Percentiles rank a stretch among this genome's conserved stretches.
These are phyloP conservation scores for Xenentodon cancila DNA, from an alignment of 2,797 vertebrate species.

Conservation along the genomic window DNA sequence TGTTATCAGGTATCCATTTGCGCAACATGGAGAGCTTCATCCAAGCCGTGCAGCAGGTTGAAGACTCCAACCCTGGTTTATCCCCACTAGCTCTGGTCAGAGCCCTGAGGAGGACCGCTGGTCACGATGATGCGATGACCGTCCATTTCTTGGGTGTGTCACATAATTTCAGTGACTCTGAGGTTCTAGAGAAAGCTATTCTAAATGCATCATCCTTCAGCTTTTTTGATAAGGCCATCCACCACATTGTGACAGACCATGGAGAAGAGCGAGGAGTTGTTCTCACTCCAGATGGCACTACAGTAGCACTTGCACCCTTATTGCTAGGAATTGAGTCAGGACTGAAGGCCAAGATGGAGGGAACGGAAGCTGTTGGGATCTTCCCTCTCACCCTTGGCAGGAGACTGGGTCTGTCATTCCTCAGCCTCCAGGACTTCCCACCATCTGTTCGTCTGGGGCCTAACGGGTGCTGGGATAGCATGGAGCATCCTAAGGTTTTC, in stretches of 20 bases:
- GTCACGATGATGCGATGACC: slow-evolving; percentile 63
- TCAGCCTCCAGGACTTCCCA: slow-evolving; percentile 59
- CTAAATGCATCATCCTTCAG: slow-evolving; percentile 62
- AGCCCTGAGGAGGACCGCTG: slow-evolving; percentile 62
- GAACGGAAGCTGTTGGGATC: slow-evolving; percentile 40
- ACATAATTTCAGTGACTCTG: slow-evolving; percentile 15
- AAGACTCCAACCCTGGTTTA: slow-evolving; percentile 59
- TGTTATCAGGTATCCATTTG: slow-evolving; percentile 64
- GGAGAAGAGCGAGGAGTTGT: slow-evolving; percentile 84
- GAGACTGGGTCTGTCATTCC: slow-evolving; percentile 81
- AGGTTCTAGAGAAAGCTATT: slow-evolving; percentile 55
- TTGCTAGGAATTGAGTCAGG: slow-evolving; percentile 82
- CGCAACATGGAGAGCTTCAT: slow-evolving; percentile 81
- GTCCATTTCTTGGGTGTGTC: slow-evolving; percentile 66
- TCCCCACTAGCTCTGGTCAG: slow-evolving; percentile 42
- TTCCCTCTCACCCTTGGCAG: slow-evolving; percentile 80
- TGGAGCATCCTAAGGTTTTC: slow-evolving; percentile 79
- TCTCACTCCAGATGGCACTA: slow-evolving; percentile 87
- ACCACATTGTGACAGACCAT: slow-evolving; percentile 55
- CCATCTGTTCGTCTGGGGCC: slow-evolving; percentile 70
- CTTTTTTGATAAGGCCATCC: slow-evolving; percentile 73
- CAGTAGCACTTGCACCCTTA: slow-evolving; percentile 84
- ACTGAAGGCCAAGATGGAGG: slow-evolving; percentile 59
- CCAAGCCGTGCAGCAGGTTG: slow-evolving; percentile 69
- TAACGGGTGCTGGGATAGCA: slow-evolving; percentile 87